A percentile compares a stretch with the other conserved stretches of the same genome.
These are phyloP conservation scores for Tiaroga cobitis DNA, from an alignment of 2,797 vertebrate genomes.

Conservation along the genomic window DNA sequence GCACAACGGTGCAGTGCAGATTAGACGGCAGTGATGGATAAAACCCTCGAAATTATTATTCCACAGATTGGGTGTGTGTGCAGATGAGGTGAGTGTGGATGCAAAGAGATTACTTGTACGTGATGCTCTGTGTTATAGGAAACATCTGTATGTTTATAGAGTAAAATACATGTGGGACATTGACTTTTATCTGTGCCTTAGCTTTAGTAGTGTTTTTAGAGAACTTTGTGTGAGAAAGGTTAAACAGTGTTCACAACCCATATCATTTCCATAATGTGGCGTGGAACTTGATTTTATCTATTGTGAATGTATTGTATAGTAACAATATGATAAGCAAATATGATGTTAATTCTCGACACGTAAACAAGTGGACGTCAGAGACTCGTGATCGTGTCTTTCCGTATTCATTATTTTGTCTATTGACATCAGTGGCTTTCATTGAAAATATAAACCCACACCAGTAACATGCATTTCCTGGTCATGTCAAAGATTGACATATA, in stretches of 20 bases:
- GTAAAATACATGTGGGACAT: neutral
- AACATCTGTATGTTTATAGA: neutral
- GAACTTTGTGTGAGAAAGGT: neutral
- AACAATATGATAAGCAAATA: neutral
- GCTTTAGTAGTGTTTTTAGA: neutral
- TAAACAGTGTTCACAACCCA: neutral
- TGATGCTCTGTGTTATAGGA: constrained; percentile 2
- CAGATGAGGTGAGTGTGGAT: constrained; percentile 40
- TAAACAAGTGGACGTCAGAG: neutral
- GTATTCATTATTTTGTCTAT: neutral
- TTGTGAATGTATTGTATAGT: neutral
- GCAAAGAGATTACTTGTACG: constrained; percentile 28
- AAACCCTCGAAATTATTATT: constrained; percentile 38
- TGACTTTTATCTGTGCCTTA: constrained; percentile 10
- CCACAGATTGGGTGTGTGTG: constrained; percentile 27
- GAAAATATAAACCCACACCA: neutral
- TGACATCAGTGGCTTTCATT: neutral
- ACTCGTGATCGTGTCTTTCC: neutral
- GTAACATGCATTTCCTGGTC: neutral
- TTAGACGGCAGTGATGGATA: constrained; percentile 42
- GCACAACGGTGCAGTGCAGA: constrained; percentile 14
- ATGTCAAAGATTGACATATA: constrained; percentile 2
- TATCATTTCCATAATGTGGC: neutral
- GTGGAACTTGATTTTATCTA: neutral
- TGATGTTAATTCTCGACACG: neutral